A percentile compares a stretch with the other conserved stretches of the same genome.
phyloP scores from a whole-genome alignment of 2,797 vertebrate genomes.

The Euphonia xanthogaster region DNA sequence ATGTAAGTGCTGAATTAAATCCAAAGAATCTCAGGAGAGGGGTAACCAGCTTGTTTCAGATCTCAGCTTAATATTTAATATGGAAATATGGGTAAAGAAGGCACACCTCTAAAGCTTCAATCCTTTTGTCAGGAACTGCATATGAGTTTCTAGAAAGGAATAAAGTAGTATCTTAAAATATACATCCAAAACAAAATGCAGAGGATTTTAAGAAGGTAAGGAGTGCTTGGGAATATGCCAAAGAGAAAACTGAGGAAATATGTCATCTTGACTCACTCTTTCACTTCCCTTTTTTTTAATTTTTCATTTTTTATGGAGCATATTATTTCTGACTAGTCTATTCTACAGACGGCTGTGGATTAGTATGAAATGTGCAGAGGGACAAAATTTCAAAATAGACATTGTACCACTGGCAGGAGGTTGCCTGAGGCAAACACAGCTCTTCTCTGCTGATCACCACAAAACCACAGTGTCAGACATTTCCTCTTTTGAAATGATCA shows the following conservation, averaged over 20 bases:
- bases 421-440: neutral
- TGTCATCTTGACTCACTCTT: neutral
- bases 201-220: neutral
- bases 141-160: neutral
- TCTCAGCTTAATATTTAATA: neutral
- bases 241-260: neutral
- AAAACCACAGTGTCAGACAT: neutral
- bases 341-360: neutral
- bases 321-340: neutral
- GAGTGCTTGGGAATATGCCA: neutral
- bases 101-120: neutral
- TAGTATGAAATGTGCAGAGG: neutral
- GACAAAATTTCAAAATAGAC: neutral
- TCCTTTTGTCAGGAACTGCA: neutral
- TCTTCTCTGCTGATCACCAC: neutral
- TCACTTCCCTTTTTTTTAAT: neutral
- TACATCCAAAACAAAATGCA: neutral
- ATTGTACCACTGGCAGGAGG: neutral
- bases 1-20: constrained; percentile 24
- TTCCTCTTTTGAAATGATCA: neutral
- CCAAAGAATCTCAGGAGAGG: neutral
- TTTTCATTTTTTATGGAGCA: neutral
- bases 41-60: neutral
- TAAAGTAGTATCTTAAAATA: neutral
- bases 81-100: neutral